These are phyloP conservation scores for Xestia c-nigrum DNA, from an alignment of 2,888 invertebrate genomes.

Conservation along the genomic window DNA sequence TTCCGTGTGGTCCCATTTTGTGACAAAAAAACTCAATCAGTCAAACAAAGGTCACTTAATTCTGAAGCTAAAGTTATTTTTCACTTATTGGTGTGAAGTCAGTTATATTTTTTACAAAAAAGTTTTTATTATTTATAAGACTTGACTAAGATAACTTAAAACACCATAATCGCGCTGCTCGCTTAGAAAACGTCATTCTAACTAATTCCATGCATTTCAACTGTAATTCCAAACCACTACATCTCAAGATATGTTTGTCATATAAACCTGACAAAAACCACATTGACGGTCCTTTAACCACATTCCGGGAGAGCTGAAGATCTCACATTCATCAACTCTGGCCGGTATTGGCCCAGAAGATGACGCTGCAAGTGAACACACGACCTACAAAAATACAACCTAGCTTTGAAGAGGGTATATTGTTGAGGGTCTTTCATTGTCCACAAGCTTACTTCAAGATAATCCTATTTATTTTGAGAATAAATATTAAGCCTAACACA, in stretches of 20 bases:
- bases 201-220: not conserved
- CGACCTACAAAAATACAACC: not conserved
- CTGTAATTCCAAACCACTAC: not conserved
- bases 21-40: no score
- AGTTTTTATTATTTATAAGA: no score
- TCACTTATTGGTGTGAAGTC: no score
- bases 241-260: not conserved
- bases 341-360: not conserved
- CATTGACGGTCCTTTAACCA: not conserved
- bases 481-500: conserved; percentile 3
- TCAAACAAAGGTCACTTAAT: no score
- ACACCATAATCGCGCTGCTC: not conserved
- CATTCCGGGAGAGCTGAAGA: not conserved
- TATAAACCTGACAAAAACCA: not conserved
- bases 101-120: no score
- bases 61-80: no score
- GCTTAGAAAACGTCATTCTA: not conserved
- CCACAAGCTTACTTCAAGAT: not conserved
- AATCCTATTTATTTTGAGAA: conserved; percentile 10
- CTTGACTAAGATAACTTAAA: not conserved
- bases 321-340: not conserved
- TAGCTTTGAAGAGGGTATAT: not conserved
- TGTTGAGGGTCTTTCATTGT: not conserved
- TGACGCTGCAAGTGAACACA: not conserved
- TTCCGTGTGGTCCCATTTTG: no score